Evolutionary conservation across 2,797 vertebrate genomes (phyloP).

Genomic region (Aplochiton taeniatus): DNA sequence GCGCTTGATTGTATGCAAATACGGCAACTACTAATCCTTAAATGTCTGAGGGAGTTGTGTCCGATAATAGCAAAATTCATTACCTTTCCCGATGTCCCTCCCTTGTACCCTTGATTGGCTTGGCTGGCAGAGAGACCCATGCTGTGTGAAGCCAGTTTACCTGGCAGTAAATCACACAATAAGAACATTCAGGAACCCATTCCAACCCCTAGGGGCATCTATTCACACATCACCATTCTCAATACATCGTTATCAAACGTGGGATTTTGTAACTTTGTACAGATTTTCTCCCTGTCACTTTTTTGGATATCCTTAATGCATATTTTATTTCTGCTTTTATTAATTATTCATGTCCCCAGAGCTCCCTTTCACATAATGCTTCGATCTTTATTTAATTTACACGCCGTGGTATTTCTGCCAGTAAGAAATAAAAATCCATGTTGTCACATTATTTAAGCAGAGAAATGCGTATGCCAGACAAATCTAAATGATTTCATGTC

Average conservation of each 20-base stretch:
- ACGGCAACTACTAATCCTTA: neutral
- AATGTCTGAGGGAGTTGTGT: neutral
- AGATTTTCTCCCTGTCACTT: slow-evolving; percentile 32
- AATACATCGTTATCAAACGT: slow-evolving; percentile 47
- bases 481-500: slow-evolving; percentile 50
- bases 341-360: slow-evolving; percentile 53
- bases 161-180: slow-evolving; percentile 29
- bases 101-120: neutral
- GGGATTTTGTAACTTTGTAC: slow-evolving; percentile 42
- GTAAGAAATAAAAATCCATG: slow-evolving; percentile 13
- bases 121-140: slow-evolving; percentile 28
- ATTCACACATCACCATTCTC: slow-evolving; percentile 37
- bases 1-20: slow-evolving; percentile 8
- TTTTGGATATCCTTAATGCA: slow-evolving; percentile 9
- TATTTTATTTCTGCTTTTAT: slow-evolving; percentile 49
- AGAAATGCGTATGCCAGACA: slow-evolving; percentile 33
- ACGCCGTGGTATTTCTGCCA: slow-evolving; percentile 31
- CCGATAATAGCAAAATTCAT: slow-evolving; percentile 1
- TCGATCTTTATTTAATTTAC: slow-evolving; percentile 46
- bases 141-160: slow-evolving; percentile 14
- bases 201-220: slow-evolving; percentile 13
- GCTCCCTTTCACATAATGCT: slow-evolving; percentile 39
- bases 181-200: slow-evolving; percentile 16
- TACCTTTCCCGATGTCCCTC: neutral
- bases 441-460: slow-evolving; percentile 41